These are phyloP conservation scores for Bombus waltoni DNA, from an alignment of 1,140 invertebrate species.

Conservation along the genomic window DNA sequence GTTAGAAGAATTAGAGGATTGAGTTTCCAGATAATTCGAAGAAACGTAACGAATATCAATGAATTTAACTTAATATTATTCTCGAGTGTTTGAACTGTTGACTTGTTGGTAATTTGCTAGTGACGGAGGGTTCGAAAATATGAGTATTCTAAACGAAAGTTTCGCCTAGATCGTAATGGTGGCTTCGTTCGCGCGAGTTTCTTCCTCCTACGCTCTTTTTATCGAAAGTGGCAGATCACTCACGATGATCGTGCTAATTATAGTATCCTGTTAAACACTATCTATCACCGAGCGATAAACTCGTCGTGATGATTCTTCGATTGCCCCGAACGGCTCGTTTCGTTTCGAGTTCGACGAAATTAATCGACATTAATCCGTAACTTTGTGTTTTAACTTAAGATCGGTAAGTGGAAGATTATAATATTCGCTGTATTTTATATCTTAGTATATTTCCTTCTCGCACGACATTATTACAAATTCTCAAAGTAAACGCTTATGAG, in stretches of 20 bases:
- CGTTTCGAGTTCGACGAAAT: background rate
- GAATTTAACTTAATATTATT: background rate
- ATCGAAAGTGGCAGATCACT: background rate
- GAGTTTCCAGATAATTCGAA: background rate
- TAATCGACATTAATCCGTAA: background rate
- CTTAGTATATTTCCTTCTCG: background rate
- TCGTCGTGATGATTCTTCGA: background rate
- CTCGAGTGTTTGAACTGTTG: background rate
- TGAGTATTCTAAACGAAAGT: background rate
- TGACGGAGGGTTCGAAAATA: background rate
- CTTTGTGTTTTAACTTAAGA: background rate
- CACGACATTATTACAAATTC: background rate
- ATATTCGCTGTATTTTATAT: background rate
- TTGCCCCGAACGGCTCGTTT: background rate
- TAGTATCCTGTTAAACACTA: background rate
- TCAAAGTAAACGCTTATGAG: background rate
- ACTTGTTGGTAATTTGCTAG: background rate
- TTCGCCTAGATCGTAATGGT: background rate
- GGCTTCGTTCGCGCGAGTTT: background rate
- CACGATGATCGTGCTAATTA: background rate
- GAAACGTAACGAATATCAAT: background rate
- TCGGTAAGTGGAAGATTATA: background rate
- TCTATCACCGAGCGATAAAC: background rate
- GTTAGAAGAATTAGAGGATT: background rate
- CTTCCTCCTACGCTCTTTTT: slow-evolving; percentile 12